Conservation (phyloP, 2,888 invertebrate genomes). For the Pycnomerus fuliginosus region DNA sequence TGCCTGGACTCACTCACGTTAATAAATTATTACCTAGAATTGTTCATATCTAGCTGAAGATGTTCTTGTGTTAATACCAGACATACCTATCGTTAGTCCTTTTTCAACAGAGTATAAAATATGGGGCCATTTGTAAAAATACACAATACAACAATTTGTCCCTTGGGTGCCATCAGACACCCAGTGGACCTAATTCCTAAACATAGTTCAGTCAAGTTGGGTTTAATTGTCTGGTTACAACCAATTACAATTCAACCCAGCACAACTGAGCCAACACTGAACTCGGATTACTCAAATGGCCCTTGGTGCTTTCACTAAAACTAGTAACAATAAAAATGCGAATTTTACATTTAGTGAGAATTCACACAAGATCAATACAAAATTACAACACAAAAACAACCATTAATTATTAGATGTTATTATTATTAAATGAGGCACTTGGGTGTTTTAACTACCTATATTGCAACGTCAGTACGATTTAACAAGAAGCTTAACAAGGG, state of each 20-base stretch:
- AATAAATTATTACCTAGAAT: conserved; percentile 7
- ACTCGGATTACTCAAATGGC: too few relatives aligned
- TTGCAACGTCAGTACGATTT: conserved; percentile 38
- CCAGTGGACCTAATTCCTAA: too few relatives aligned
- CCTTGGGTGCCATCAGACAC: too few relatives aligned
- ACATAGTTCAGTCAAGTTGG: too few relatives aligned
- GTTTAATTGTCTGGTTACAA: conserved; percentile 6
- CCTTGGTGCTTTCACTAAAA: too few relatives aligned
- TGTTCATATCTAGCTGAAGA: conserved; percentile 17
- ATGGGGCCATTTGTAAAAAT: conserved; percentile 2
- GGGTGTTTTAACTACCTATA: conserved; percentile 31
- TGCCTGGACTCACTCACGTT: background rate
- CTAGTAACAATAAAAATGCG: conserved; percentile 20
- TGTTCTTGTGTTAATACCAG: too few relatives aligned
- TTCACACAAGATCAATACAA: conserved; percentile 11
- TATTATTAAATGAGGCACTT: conserved; percentile 35
- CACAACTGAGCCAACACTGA: conserved; percentile 4
- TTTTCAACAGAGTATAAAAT: conserved; percentile 5
- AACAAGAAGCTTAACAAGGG: conserved; percentile 1
- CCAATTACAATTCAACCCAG: conserved; percentile 7
- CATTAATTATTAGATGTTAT: conserved; percentile 7
- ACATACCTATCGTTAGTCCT: too few relatives aligned
- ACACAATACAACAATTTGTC: conserved; percentile 5
- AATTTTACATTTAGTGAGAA: conserved; percentile 1
- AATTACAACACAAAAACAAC: conserved; percentile 22